Base-by-base conservation (phyloP, 2,888 invertebrate genomes). In the Acanthosepion esculentum region DNA sequence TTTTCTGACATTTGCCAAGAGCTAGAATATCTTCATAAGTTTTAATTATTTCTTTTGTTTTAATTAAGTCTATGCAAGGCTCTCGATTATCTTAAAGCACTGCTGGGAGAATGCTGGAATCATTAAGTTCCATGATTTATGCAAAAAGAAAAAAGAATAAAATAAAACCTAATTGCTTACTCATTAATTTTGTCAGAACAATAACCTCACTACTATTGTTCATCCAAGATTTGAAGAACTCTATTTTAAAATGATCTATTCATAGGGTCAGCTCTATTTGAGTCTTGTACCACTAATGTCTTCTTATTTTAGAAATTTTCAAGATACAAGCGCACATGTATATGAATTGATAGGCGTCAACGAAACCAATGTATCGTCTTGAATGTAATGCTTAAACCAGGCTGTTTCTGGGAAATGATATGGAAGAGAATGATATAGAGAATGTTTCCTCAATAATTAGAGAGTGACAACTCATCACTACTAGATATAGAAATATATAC, bases 11-110 rank as follows among this genome's bases (percentile, higher is more conserved):
- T 33, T 78, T 78, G 78, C 78, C 78, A 78, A 15, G 15, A 78
- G 78, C 78, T n/a, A 78, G n/a, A 78, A 78, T 78, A 33, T 78
- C 78, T 78, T n/a, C 78, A 33, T 78, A 78, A 78, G 78, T 78
- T 78, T 78, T 78, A 78, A 78, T 78, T 78, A 78, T 78, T 78
- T 78, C 78, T n/a, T 64, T 64, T 78, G n/a, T 78, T 78, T 78
- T 78, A 78, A 78, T 78, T 78, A 78, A 78, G 78, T 78, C 78
- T 8, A 78, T 78, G 78, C n/a, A 78, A 78, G 78, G 2, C n/a
- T 78, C 78, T 78, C 33, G 78, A 78, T 78, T 78, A 78, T 78
- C 78, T 78, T n/a, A 12, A 78, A 78, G 78, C 78, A 78, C 78
- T 78, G 8, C 78, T 78, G 78, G 78, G n/a, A n/a, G 33, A 33